Evolutionary conservation across 2,113 vertebrate species (phyloP).

Genomic region (Pimephales promelas): DNA sequence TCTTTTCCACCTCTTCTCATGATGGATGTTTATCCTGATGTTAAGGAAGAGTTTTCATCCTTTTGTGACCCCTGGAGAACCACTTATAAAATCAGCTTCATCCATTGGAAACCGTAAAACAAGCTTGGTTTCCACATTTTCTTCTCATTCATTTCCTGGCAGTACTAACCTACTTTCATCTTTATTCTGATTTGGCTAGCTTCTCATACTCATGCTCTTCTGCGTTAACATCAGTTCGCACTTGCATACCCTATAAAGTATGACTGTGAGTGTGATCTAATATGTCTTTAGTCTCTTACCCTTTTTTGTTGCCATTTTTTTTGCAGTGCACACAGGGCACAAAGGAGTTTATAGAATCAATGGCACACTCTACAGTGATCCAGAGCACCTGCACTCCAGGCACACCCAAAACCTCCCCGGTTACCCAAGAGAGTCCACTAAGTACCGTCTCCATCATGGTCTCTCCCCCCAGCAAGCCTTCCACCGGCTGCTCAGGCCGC

Average conservation of each 20-base stretch:
- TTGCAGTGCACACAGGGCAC: constrained; percentile 73
- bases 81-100: not conserved
- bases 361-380: constrained; percentile 65
- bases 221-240: not conserved
- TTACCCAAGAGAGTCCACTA: constrained; percentile 55
- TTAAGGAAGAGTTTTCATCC: constrained; percentile 21
- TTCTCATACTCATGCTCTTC: constrained; percentile 1
- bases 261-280: not conserved
- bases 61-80: constrained; percentile 19
- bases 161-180: constrained; percentile 19
- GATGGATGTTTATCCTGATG: constrained; percentile 7
- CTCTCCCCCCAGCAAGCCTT: constrained; percentile 27
- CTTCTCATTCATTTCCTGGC: not conserved
- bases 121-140: not conserved
- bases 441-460: constrained; percentile 41
- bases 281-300: not conserved
- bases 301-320: not conserved
- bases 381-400: constrained; percentile 63
- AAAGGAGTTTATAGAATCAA: constrained; percentile 73
- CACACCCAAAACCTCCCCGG: constrained; percentile 66
- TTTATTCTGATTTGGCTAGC: not conserved
- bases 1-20: constrained; percentile 7
- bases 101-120: not conserved
- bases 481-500: constrained; percentile 52
- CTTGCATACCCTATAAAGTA: not conserved